These are phyloP conservation scores for Edolisoma coerulescens DNA, from an alignment of 2,113 vertebrate genomes.

Conservation along the genomic window DNA sequence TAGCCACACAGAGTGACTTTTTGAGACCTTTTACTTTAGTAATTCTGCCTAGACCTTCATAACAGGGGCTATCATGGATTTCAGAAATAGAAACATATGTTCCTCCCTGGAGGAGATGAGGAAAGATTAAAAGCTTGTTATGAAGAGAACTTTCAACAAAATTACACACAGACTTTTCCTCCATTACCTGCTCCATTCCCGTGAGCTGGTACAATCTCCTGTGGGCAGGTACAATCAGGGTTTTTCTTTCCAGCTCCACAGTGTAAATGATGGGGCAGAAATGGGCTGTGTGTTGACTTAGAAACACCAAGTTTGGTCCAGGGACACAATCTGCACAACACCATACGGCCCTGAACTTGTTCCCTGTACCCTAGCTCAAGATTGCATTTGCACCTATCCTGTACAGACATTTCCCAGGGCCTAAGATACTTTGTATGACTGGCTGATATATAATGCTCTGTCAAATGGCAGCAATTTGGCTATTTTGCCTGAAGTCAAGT, in stretches of 20 bases:
- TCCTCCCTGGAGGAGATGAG: not conserved
- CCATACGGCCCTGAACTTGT: fast-evolving
- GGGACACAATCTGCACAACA: not conserved
- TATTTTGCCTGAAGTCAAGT: slow-evolving; percentile 18
- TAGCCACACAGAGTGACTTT: not conserved
- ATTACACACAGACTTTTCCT: not conserved
- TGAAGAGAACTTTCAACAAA: not conserved
- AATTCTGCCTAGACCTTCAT: not conserved
- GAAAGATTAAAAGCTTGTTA: not conserved
- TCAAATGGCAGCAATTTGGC: not conserved
- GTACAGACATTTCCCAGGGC: not conserved
- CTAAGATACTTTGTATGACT: not conserved
- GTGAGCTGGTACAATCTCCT: not conserved
- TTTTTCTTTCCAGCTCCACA: not conserved
- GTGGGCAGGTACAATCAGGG: not conserved
- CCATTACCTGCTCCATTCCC: not conserved
- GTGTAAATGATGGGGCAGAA: slow-evolving; percentile 8
- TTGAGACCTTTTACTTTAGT: not conserved
- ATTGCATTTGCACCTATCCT: not conserved
- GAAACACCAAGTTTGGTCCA: not conserved
- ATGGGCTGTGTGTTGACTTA: not conserved
- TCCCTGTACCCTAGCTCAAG: not conserved
- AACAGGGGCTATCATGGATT: not conserved
- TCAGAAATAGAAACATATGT: slow-evolving; percentile 11
- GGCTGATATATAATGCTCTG: not conserved